Evolutionary conservation across 2,797 vertebrate genomes (phyloP).

Genomic region (Falco peregrinus): DNA sequence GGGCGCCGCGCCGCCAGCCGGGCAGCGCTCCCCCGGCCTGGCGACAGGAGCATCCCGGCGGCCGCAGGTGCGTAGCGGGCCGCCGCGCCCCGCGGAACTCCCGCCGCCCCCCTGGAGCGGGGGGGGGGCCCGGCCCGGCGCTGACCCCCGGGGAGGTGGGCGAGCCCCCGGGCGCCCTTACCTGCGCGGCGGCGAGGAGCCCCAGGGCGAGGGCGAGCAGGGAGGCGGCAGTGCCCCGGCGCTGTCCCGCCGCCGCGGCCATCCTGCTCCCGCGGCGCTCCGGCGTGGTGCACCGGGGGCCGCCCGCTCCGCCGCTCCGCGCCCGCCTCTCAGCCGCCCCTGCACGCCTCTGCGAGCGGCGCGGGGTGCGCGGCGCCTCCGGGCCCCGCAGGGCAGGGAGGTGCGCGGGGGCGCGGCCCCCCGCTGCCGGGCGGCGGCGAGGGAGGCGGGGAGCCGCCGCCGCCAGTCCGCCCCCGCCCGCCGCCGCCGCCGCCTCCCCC

Average conservation of each 20-base stretch:
- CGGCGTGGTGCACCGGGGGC: not conserved
- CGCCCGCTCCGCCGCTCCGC: not conserved
- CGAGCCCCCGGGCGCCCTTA: not conserved
- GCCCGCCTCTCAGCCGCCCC: not conserved
- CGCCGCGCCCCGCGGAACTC: not conserved
- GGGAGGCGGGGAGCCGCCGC: not conserved
- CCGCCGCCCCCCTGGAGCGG: not conserved
- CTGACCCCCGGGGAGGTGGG: not conserved
- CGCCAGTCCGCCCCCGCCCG: not conserved
- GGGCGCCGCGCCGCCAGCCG: not conserved
- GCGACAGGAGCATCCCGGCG: not conserved
- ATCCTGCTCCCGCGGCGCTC: conserved; percentile 47
- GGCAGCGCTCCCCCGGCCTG: not conserved
- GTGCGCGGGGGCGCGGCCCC: conserved; percentile 10
- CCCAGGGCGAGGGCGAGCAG: not conserved
- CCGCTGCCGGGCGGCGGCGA: not conserved
- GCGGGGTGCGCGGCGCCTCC: not conserved
- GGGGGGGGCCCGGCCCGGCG: not conserved
- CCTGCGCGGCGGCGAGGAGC: conserved; percentile 17
- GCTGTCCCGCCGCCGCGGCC: not conserved
- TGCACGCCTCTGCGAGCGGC: not conserved
- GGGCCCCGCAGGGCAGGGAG: conserved; percentile 29
- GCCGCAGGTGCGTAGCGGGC: not conserved
- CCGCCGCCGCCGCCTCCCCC: not conserved
- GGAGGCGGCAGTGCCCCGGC: not conserved